These are phyloP conservation scores for Carapus acus DNA, from an alignment of 2,797 vertebrate genomes.

Conservation along the genomic window DNA sequence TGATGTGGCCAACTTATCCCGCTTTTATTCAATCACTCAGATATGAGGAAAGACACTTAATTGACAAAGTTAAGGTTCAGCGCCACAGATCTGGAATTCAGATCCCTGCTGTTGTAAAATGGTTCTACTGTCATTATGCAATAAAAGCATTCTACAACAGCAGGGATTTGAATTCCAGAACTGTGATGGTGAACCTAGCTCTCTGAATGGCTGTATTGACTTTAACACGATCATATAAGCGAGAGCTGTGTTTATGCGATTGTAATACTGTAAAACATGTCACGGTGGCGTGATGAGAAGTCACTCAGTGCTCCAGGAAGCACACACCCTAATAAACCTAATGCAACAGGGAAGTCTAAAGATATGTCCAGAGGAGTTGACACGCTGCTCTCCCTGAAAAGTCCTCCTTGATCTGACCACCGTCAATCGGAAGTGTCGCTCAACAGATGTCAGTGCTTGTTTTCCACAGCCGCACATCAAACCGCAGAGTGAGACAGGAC, in stretches of 20 bases:
- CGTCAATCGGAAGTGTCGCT: constrained; percentile 49
- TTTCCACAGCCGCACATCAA: constrained; percentile 17
- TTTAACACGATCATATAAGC: constrained; percentile 2
- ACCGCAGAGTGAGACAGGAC: no score
- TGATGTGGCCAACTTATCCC: no score
- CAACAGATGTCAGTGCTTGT: constrained; percentile 20
- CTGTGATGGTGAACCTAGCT: neutral
- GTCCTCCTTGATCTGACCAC: constrained; percentile 34
- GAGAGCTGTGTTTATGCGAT: constrained; percentile 13
- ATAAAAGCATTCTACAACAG: no score
- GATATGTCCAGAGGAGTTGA: constrained; percentile 65
- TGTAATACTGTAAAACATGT: constrained; percentile 26
- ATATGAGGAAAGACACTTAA: no score
- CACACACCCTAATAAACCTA: constrained; percentile 52
- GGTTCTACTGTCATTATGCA: no score
- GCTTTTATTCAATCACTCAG: no score
- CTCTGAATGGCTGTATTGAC: constrained; percentile 3
- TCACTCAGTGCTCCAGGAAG: constrained; percentile 43
- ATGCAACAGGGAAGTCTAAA: constrained; percentile 58
- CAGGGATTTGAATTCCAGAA: neutral
- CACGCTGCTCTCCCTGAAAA: constrained; percentile 54
- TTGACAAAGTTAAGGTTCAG: no score
- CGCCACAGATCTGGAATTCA: no score
- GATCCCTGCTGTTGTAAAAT: no score
- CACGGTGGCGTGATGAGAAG: constrained; percentile 45